These are phyloP conservation scores for Plodia interpunctella DNA, from an alignment of 1,140 invertebrate genomes.

Conservation along the genomic window DNA sequence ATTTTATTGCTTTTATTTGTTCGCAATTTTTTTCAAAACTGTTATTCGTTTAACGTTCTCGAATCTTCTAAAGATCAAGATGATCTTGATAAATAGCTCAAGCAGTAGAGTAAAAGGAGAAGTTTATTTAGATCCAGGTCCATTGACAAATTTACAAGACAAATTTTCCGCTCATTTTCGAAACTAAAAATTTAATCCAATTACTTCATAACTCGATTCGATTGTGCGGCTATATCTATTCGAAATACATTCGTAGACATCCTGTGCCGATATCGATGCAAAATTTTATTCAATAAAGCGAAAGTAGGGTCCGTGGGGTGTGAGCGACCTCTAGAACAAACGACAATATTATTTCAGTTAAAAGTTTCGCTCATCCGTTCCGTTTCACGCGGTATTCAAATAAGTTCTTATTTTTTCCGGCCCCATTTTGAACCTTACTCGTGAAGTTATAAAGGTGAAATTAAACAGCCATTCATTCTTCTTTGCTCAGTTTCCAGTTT, in stretches of 20 bases:
- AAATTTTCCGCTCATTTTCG: no score
- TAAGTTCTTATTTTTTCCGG: conserved; percentile 26
- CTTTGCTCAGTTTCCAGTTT: conserved; percentile 10
- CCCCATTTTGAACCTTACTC: background rate
- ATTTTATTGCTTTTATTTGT: no score
- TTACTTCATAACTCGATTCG: no score
- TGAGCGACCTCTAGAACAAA: conserved; percentile 21
- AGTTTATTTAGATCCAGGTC: no score
- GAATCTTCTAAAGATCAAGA: no score
- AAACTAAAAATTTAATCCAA: no score
- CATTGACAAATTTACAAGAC: no score
- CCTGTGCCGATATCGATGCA: background rate
- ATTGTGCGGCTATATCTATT: no score
- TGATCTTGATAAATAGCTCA: no score
- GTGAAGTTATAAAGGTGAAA: background rate
- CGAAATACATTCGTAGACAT: background rate
- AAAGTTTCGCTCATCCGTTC: conserved; percentile 36
- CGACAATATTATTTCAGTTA: conserved; percentile 39
- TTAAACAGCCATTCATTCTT: conserved; percentile 8
- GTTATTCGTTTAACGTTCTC: no score
- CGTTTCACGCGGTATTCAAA: conserved; percentile 33
- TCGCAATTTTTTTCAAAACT: no score
- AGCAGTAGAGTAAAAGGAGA: no score
- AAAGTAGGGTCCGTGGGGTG: conserved; percentile 1
- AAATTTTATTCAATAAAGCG: conserved; percentile 19